Conservation (phyloP, 2,888 invertebrate species). For the Drosophila dives region DNA sequence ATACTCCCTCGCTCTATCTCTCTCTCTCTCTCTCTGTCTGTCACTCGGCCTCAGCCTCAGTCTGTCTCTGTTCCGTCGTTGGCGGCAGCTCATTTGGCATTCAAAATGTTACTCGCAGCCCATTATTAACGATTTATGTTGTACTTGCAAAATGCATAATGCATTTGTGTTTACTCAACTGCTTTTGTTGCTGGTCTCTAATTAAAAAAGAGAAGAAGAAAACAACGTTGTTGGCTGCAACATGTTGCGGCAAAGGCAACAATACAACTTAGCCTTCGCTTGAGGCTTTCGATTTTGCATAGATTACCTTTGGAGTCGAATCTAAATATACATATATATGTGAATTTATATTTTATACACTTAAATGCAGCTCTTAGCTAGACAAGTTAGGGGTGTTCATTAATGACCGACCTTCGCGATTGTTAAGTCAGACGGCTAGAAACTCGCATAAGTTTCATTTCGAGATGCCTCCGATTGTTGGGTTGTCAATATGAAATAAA, state of each 20-base stretch:
- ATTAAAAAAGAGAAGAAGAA: conserved; percentile 29
- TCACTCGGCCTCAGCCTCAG: not conserved
- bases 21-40: not conserved
- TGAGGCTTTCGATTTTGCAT: conserved; percentile 57
- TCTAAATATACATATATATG: not conserved
- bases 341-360: not conserved
- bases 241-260: conserved; percentile 30
- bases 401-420: conserved; percentile 55
- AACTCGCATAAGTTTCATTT: conserved; percentile 11
- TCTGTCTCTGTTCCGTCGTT: not conserved
- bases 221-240: conserved; percentile 11
- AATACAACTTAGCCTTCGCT: conserved; percentile 51
- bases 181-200: conserved; percentile 10
- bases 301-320: conserved; percentile 6
- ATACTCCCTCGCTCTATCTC: not conserved
- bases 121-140: conserved; percentile 69
- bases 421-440: conserved; percentile 21
- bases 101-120: conserved; percentile 60
- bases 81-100: conserved; percentile 66
- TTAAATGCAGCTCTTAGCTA: conserved; percentile 37
- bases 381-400: conserved; percentile 48
- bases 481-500: not conserved
- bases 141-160: conserved; percentile 63
- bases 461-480: conserved; percentile 1
- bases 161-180: conserved; percentile 39